Evolutionary conservation across 1,140 invertebrate species (phyloP), one percentile per base, ranked within the genome.

Genomic region (Drosophila dunni): DNA sequence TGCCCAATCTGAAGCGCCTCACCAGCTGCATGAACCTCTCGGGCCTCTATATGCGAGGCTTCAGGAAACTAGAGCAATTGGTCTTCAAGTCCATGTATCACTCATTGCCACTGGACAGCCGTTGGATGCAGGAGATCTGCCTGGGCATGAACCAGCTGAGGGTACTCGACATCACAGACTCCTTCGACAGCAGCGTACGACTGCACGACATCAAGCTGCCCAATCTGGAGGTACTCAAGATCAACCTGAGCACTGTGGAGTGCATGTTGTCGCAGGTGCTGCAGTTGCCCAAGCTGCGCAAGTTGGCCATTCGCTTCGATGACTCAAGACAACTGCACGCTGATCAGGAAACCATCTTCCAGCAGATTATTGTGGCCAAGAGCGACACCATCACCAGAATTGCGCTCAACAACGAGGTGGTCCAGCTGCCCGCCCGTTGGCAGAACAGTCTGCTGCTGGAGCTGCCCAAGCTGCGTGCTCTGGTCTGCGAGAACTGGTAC

Each of bases 1-100:
- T 89, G 58, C 84, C 84, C 3, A 89, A 89, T 42, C 65, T 89
- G 2, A 81, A 68, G n/a, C 70, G 84, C 0, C 40, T 89, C 0
- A 80, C 69, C 10, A 89, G 69, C 61, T 72, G 81, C 78, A 89
- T 89, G 84, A 89, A 89, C 33, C 45, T 89, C 6, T 84, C 84
- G 6, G 84, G 84, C 0, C 1, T 10, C 0, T 81, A 81, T 29
- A 75, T 89, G 24, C 65, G 70, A 0, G 65, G 71, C 7, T 89
- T 89, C n/a, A 56, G 17, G 17, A 81, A 81, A 3, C 62, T 89
- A 42, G 84, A 89, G 48, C 85, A 90, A 33, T 54, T 89, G 0
- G 38, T 78, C 2, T 90, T 89, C 65, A 73, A 89, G 57, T 89
- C 84, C 0, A 53, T 81, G 58, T 89, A 89, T 56, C 81, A 89